Base-by-base conservation (phyloP, 2,888 invertebrate species). In the Scaeva pyrastri region DNA sequence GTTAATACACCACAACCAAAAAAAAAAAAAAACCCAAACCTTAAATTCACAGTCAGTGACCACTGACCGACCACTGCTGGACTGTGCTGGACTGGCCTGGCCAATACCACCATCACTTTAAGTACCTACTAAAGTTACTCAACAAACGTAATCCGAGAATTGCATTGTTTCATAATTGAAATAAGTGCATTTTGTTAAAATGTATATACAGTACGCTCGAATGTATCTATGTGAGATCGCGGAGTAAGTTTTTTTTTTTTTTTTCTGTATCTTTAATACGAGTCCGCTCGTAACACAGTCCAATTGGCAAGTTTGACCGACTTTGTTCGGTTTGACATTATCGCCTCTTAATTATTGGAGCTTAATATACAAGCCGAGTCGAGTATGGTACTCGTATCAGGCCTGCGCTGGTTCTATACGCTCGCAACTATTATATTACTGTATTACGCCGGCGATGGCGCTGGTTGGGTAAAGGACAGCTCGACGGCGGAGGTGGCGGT, bases 81-180 rank as follows among this genome's bases (percentile, higher is more conserved):
- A n/a, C n/a, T n/a, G n/a, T n/a, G n/a, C n/a, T n/a, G n/a, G n/a
- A n/a, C n/a, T n/a, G n/a, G n/a, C n/a, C n/a, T n/a, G 72, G 39
- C 71, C 75, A 52, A 21, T 58, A 19, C 45, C 19, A 43, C 68
- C 43, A 58, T 48, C 16, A 58, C 31, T 31, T 50, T 68, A 50
- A 19, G 36, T 43, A 8, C 14, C 48, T 76, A 58, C 72, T 81
- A 58, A 50, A 31, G 81, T 85, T 78, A 86, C 82, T 64, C 60
- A 86, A 86, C 73, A 74, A 86, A 82, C 73, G 82, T 82, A 86
- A 86, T 78, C 64, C 21, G 82, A 86, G 86, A 86, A 82, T 86
- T 82, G 86, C 82, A 86, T 86, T 86, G 81, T 86, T 86, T 81
- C 86, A 86, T 86, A 86, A 86, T 86, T 86, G 78, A 77, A 81